Conservation (phyloP, 2,888 invertebrate genomes). For the Caradrina kadenii region DNA sequence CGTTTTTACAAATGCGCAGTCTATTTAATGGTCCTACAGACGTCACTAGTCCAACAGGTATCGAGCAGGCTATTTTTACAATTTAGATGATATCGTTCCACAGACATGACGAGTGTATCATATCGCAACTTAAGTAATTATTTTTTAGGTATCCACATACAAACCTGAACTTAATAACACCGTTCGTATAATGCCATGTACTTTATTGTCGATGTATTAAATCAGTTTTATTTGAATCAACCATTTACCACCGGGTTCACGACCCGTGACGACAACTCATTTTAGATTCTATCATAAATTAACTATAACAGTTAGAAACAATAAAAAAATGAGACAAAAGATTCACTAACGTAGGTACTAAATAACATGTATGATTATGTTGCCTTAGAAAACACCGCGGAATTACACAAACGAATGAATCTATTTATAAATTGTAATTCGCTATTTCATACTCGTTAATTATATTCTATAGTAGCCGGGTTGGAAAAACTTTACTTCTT, state of each 20-base stretch:
- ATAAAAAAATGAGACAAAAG: background rate
- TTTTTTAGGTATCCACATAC: background rate
- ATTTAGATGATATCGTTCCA: constrained; percentile 1
- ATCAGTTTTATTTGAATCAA: constrained; percentile 17
- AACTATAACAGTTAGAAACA: background rate
- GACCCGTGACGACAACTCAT: constrained; percentile 20
- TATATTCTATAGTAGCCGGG: background rate
- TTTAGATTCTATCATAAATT: constrained; percentile 13
- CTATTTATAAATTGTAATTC: background rate
- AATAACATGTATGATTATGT: background rate
- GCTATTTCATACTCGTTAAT: constrained; percentile 5
- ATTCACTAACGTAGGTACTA: background rate
- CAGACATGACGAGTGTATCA: background rate
- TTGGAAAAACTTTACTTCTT: background rate
- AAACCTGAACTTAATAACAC: constrained; percentile 21
- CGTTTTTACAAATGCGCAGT: constrained; percentile 10
- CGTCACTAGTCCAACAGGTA: constrained; percentile 24
- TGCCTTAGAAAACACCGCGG: background rate
- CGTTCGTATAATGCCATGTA: background rate
- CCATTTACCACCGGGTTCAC: constrained; percentile 20
- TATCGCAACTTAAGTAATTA: constrained; percentile 1
- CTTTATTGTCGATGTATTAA: constrained; percentile 7
- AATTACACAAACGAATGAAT: constrained; percentile 8
- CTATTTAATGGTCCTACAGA: constrained; percentile 32
- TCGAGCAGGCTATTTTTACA: constrained; percentile 26